These are phyloP conservation scores for Agrilus planipennis DNA, from an alignment of 1,140 invertebrate species.

Conservation along the genomic window DNA sequence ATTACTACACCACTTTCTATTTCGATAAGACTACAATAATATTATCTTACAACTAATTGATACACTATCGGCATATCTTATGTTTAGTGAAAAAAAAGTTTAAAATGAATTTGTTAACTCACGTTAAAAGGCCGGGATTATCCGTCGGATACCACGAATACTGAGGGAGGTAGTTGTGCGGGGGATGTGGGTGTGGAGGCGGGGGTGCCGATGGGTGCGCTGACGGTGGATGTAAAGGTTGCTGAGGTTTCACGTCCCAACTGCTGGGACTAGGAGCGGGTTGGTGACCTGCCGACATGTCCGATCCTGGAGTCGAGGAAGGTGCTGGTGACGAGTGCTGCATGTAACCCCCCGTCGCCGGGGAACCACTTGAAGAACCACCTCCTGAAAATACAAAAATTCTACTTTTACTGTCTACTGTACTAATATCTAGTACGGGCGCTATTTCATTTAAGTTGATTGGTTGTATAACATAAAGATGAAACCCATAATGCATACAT, in stretches of 20 bases:
- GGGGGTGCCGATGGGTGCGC: conserved; percentile 40
- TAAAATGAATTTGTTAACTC: too few relatives aligned
- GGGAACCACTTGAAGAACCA: conserved; percentile 29
- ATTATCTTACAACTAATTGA: too few relatives aligned
- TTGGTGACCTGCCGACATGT: conserved; percentile 31
- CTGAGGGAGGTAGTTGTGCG: conserved; percentile 49
- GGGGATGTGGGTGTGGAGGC: conserved; percentile 33
- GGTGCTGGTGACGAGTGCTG: conserved; percentile 32
- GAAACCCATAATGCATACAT: too few relatives aligned
- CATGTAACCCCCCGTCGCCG: conserved; percentile 32
- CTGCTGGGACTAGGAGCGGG: conserved; percentile 27
- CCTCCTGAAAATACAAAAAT: conserved; percentile 23
- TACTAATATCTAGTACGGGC: too few relatives aligned
- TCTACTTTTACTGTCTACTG: too few relatives aligned
- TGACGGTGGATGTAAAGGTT: conserved; percentile 38
- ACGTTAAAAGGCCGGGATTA: conserved; percentile 58
- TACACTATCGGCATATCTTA: too few relatives aligned
- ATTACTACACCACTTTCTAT: too few relatives aligned
- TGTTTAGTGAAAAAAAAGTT: too few relatives aligned
- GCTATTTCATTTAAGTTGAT: too few relatives aligned
- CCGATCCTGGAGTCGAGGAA: conserved; percentile 33
- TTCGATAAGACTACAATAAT: too few relatives aligned
- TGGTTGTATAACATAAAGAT: too few relatives aligned
- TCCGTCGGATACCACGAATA: conserved; percentile 61
- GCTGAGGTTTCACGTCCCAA: conserved; percentile 31